Conservation (phyloP, 2,888 invertebrate species). For the Ennomos erosarius region DNA sequence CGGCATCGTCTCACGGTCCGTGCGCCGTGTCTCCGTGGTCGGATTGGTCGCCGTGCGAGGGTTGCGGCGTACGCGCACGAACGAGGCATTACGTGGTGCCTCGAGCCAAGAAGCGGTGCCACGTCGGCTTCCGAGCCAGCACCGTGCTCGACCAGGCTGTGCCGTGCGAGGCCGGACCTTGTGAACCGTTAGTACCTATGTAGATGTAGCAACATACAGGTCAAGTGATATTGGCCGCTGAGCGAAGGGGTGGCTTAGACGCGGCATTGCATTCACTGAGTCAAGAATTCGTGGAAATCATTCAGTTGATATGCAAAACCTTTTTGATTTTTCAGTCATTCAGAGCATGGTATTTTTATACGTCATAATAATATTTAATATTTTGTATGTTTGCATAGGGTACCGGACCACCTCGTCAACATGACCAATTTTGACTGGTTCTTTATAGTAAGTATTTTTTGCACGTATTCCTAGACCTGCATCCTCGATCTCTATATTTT, state of each 20-base stretch:
- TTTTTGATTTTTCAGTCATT: no score
- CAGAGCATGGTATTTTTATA: neutral
- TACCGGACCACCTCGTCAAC: constrained; percentile 58
- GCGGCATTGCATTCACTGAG: no score
- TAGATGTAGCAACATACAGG: neutral
- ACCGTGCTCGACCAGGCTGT: constrained; percentile 74
- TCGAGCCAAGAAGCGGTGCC: constrained; percentile 87
- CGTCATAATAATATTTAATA: neutral
- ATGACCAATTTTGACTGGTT: constrained; percentile 75
- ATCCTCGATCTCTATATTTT: no score
- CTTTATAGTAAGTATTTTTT: constrained; percentile 61
- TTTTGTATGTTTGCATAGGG: constrained; percentile 55
- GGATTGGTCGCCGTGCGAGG: constrained; percentile 90
- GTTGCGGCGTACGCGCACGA: constrained; percentile 89
- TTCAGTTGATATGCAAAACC: no score
- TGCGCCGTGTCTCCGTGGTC: constrained; percentile 92
- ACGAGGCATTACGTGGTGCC: constrained; percentile 87
- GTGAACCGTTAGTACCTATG: constrained; percentile 58
- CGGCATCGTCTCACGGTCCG: constrained; percentile 66
- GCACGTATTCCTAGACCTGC: no score
- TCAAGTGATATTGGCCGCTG: no score
- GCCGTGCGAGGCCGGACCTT: constrained; percentile 75
- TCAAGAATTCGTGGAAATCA: no score
- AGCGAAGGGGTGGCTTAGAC: no score
- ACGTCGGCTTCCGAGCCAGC: constrained; percentile 71